These are phyloP conservation scores for Xanthorhoe designata DNA, from an alignment of 2,888 invertebrate genomes.

Conservation along the genomic window DNA sequence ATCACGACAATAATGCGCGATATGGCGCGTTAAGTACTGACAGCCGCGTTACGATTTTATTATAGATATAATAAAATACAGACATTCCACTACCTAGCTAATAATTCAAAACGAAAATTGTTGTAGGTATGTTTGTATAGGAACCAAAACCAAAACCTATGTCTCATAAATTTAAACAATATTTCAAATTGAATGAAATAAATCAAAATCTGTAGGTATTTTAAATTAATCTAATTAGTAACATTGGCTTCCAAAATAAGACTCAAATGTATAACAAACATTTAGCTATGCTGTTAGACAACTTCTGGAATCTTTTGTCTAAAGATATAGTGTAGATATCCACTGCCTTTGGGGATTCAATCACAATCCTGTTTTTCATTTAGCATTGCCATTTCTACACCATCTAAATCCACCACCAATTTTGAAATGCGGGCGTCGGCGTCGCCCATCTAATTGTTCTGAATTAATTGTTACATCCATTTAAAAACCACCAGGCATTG, in stretches of 20 bases:
- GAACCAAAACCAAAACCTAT: no score
- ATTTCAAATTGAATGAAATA: no score
- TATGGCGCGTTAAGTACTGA: conserved; percentile 76
- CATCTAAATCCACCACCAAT: conserved; percentile 54
- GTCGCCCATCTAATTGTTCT: conserved; percentile 80
- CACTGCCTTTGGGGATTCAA: not conserved
- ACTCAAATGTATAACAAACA: no score
- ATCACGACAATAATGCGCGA: conserved; percentile 82
- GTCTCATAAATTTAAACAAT: no score
- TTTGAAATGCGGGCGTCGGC: conserved; percentile 83
- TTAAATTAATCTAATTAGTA: no score
- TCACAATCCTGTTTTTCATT: not conserved
- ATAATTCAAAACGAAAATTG: not conserved
- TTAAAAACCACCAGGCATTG: conserved; percentile 83
- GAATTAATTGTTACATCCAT: conserved; percentile 86
- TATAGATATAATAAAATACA: conserved; percentile 52
- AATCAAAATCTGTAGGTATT: no score
- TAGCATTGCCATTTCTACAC: conserved; percentile 43
- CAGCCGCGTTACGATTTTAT: conserved; percentile 62
- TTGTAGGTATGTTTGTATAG: not conserved
- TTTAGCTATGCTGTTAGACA: no score
- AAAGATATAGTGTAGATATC: no score
- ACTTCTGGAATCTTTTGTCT: no score
- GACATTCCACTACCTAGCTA: not conserved
- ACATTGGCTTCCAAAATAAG: no score